Base-by-base conservation (phyloP, 2,113 vertebrate species). In the Asarcornis scutulata region DNA sequence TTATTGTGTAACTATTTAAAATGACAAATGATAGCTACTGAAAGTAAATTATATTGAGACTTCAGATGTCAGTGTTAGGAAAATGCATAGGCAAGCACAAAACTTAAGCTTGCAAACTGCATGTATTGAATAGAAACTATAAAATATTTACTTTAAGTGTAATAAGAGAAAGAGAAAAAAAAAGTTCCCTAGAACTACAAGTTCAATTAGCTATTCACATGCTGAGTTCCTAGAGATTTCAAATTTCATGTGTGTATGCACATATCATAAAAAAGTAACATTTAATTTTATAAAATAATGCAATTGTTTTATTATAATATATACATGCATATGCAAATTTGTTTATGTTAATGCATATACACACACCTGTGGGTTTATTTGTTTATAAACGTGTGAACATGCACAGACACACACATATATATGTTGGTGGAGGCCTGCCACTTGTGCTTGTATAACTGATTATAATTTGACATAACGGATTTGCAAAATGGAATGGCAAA, bases 1-100 rank as follows among this genome's bases (percentile, higher is more conserved):
- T 90, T 44, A 86, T 90, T 86, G 91, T 48, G 42, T 53, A 93
- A 88, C 76, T 93, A 85, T 55, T 75, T 7, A 85, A 96, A 92
- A 89, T 88, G 91, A 93, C 79, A 86, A 86, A 91, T 93, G 85
- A 96, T 90, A 90, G 88, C 60, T 91, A 88, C 40, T 48, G 69
- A 88, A 81, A 95, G 36, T 68, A 93, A 93, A 95, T 82, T 22
- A 93, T 77, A 91, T 80, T 48, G 76, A 86, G 55, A 77, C 56
- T 74, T 89, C 76, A 83, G 42, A 79, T 67, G 46, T 63, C 80
- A 92, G 58, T 38, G 29, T 31, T 91, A 58, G 83, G 68, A 91
- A 95, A 94, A 91, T 25, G 64, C 73, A 86, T 8, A 86, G 73
- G 62, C 80, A 96, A 90, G 83, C 64, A 84, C 0, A 78, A 36